Conservation (phyloP, 2,797 vertebrate genomes). For the Etheostoma nigrum region DNA sequence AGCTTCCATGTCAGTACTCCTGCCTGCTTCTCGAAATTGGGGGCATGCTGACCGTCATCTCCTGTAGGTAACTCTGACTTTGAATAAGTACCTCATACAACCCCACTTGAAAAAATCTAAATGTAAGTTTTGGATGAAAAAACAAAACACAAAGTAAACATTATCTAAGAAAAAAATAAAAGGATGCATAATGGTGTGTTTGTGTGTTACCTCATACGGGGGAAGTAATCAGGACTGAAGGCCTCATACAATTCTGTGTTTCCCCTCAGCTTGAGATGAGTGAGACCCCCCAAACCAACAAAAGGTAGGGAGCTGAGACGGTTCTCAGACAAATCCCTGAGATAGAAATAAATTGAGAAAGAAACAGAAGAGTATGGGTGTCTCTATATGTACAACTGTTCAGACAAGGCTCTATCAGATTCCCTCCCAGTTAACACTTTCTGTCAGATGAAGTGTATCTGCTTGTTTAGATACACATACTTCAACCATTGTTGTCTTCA, state of each 20-base stretch:
- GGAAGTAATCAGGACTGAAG: conserved; percentile 92
- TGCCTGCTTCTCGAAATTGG: too few species aligned
- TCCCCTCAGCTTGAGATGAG: conserved; percentile 93
- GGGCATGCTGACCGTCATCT: too few species aligned
- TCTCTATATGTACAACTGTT: conserved; percentile 37
- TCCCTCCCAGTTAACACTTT: conserved; percentile 41
- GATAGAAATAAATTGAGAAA: conserved; percentile 11
- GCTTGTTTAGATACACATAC: conserved; percentile 57
- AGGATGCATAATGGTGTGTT: background rate
- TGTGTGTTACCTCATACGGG: conserved; percentile 90
- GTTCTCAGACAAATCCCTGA: conserved; percentile 93
- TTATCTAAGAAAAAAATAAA: background rate
- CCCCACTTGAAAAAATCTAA: too few species aligned
- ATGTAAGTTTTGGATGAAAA: conserved; percentile 9
- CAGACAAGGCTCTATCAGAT: conserved; percentile 45
- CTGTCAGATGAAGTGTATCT: conserved; percentile 53
- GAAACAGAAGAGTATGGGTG: conserved; percentile 13
- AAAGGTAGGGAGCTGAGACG: conserved; percentile 87
- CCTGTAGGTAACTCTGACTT: too few species aligned
- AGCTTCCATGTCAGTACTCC: too few species aligned
- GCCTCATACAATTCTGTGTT: conserved; percentile 90
- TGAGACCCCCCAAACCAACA: conserved; percentile 88
- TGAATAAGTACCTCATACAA: too few species aligned
- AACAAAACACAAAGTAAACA: background rate
- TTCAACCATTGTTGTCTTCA: conserved; percentile 42